These are phyloP conservation scores for Terebella lapidaria DNA, from an alignment of 2,888 invertebrate species.

Conservation along the genomic window DNA sequence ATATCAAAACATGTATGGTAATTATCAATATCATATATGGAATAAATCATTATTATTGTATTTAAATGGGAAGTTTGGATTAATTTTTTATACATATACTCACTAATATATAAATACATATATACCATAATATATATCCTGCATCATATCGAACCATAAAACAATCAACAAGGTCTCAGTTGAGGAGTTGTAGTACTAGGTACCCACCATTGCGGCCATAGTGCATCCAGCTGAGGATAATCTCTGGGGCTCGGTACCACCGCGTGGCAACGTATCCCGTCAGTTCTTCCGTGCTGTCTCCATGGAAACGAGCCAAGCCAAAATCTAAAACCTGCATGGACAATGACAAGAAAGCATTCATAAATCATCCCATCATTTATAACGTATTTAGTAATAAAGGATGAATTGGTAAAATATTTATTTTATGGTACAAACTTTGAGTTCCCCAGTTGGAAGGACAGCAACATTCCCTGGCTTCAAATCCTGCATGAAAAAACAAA, in stretches of 20 bases:
- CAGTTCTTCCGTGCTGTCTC: conserved; percentile 99
- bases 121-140: no score
- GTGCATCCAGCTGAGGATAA: conserved; percentile 99
- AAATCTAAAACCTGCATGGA: conserved; percentile 98
- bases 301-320: conserved; percentile 92
- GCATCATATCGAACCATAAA: no score
- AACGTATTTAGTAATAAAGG: no score
- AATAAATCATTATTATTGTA: not conserved
- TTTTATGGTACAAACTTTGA: conserved; percentile 58
- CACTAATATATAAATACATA: no score
- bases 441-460: conserved; percentile 98
- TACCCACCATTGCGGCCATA: conserved; percentile 91
- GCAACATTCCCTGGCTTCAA: conserved; percentile 98
- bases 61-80: no score
- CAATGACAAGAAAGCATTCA: not conserved
- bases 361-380: not conserved
- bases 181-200: no score
- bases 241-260: conserved; percentile 90
- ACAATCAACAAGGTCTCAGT: no score
- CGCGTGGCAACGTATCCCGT: conserved; percentile 94
- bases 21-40: not conserved
- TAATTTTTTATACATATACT: no score
- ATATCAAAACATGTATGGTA: not conserved
- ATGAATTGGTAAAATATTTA: not conserved
- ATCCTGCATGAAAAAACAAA: conserved; percentile 59